A percentile compares a stretch with the other conserved stretches of the same genome.
phyloP scores from a whole-genome alignment of 2,797 vertebrate species.

The Denticeps clupeoides region DNA sequence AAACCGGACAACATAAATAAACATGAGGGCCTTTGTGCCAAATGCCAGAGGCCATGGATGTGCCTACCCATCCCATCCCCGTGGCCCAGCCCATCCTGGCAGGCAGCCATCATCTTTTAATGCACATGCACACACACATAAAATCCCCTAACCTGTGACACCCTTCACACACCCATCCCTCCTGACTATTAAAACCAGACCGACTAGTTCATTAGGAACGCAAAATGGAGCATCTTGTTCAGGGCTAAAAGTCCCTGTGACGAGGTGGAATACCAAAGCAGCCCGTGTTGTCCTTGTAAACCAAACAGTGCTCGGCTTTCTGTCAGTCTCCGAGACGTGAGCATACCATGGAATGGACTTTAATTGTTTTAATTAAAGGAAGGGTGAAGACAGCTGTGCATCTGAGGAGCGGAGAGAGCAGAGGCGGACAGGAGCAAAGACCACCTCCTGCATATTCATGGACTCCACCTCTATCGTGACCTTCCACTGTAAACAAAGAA shows the following conservation, averaged over 20 bases:
- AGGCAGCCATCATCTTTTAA: background rate
- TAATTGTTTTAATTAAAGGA: conserved; percentile 52
- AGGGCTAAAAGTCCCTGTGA: no score
- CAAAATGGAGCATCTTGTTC: no score
- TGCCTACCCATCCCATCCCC: conserved; percentile 15
- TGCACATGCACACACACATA: no score
- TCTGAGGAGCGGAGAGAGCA: conserved; percentile 27
- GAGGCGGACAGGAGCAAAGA: conserved; percentile 34
- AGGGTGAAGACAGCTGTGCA: conserved; percentile 21
- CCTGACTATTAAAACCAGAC: no score
- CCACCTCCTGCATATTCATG: conserved; percentile 57
- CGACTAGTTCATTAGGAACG: no score
- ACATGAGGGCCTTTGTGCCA: conserved; percentile 52
- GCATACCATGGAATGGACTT: conserved; percentile 29
- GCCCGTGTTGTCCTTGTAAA: background rate
- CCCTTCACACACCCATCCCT: no score
- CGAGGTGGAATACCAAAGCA: no score
- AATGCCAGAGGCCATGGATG: conserved; percentile 39
- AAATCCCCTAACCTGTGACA: no score
- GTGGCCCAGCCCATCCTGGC: no score
- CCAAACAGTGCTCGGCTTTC: conserved; percentile 9
- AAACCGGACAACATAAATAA: conserved; percentile 48
- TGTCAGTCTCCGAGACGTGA: conserved; percentile 34
- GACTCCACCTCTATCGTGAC: conserved; percentile 44
- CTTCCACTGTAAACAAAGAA: conserved; percentile 63